Conservation (phyloP, 2,797 vertebrate genomes). For the Sylvia borin region DNA sequence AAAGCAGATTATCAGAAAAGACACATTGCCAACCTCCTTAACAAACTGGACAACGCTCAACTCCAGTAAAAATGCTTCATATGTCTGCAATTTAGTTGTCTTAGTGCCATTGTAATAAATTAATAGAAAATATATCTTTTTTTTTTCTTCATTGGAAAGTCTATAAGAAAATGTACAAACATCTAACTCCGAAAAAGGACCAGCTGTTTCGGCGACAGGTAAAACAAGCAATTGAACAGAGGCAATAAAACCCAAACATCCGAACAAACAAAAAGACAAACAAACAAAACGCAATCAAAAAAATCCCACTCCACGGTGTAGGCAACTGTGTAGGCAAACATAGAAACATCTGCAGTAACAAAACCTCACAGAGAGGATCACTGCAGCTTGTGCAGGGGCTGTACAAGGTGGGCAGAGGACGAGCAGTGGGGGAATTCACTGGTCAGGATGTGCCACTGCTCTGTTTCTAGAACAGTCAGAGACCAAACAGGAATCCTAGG, state of each 20-base stretch:
- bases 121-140: constrained; percentile 97
- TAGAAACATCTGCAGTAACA: background rate
- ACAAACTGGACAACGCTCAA: constrained; percentile 72
- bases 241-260: constrained; percentile 41
- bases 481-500: background rate
- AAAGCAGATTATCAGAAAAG: constrained; percentile 68
- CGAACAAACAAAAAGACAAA: constrained; percentile 2
- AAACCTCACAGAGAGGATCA: background rate
- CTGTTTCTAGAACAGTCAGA: background rate
- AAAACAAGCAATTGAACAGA: constrained; percentile 60
- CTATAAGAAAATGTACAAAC: constrained; percentile 90
- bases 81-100: constrained; percentile 77
- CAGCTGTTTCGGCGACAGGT: constrained; percentile 89
- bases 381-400: background rate
- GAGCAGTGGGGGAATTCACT: background rate
- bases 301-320: background rate
- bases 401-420: background rate
- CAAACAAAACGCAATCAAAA: background rate
- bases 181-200: constrained; percentile 91
- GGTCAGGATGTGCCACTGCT: background rate
- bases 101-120: constrained; percentile 93
- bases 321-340: background rate
- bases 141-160: constrained; percentile 79
- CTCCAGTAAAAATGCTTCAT: constrained; percentile 74
- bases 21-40: constrained; percentile 57